Evolutionary conservation across 2,888 invertebrate genomes (phyloP).

Genomic region (Chouioia cunea): DNA sequence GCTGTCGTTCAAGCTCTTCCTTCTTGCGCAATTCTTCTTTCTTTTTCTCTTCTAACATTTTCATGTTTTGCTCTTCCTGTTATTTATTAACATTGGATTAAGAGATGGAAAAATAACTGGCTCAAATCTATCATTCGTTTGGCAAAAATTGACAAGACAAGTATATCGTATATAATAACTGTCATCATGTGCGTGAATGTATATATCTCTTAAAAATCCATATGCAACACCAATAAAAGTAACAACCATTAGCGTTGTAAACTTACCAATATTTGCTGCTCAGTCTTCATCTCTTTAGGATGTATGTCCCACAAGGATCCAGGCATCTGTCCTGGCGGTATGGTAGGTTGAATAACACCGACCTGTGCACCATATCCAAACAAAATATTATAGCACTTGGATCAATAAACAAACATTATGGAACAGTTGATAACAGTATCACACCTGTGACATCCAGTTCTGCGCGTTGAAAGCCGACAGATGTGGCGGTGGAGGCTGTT

Average conservation of each 20-base stretch:
- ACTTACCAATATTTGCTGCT: conserved; percentile 69
- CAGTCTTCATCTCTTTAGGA: conserved; percentile 69
- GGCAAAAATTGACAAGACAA: too few relatives aligned
- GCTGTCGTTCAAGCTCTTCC: conserved; percentile 64
- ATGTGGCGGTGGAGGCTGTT: conserved; percentile 62
- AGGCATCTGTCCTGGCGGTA: conserved; percentile 66
- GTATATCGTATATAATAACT: too few relatives aligned
- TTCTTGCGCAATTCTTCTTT: conserved; percentile 58
- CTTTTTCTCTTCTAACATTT: conserved; percentile 67
- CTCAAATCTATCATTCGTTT: too few relatives aligned
- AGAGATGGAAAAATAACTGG: too few relatives aligned
- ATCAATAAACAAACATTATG: background rate
- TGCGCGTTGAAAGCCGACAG: conserved; percentile 62
- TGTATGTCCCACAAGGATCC: conserved; percentile 66
- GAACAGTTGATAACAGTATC: background rate
- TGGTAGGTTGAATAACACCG: conserved; percentile 60
- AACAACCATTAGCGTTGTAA: conserved; percentile 1
- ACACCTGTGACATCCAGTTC: conserved; percentile 65
- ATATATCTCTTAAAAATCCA: too few relatives aligned
- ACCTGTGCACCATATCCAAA: conserved; percentile 52
- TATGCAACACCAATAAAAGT: too few relatives aligned
- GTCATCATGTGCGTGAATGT: too few relatives aligned
- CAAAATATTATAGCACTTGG: background rate
- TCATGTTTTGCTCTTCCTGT: conserved; percentile 68
- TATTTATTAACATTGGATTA: conserved; percentile 56